Percentiles rank a stretch among this genome's conserved stretches.
Conservation (phyloP, 2,113 vertebrate species). For the Crotophaga sulcirostris region DNA sequence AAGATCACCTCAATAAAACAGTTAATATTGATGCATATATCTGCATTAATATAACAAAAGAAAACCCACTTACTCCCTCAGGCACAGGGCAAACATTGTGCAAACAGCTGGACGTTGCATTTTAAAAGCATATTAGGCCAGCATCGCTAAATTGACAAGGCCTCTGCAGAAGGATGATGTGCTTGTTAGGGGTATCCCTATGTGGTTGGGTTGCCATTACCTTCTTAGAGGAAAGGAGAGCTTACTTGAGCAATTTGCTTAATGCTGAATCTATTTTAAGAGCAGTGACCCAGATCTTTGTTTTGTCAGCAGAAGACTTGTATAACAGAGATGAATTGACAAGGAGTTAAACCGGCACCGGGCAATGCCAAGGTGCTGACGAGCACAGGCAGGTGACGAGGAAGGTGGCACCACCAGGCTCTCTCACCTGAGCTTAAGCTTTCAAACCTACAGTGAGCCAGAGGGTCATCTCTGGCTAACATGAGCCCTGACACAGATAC, state of each 20-base stretch:
- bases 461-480: background rate
- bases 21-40: background rate
- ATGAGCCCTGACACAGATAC: background rate
- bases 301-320: conserved; percentile 63
- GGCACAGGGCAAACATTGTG: background rate
- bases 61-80: background rate
- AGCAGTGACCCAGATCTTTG: conserved; percentile 58
- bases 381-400: background rate
- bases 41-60: background rate
- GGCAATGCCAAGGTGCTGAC: background rate
- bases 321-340: conserved; percentile 40
- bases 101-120: background rate
- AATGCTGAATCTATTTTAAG: conserved; percentile 59
- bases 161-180: background rate
- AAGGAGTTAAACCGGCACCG: background rate
- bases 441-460: background rate
- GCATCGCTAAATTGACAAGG: background rate
- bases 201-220: conserved; percentile 25
- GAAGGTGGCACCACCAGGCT: background rate
- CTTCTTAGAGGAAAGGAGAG: conserved; percentile 34
- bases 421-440: background rate
- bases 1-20: background rate
- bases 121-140: background rate
- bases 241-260: conserved; percentile 50
- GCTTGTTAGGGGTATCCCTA: background rate